Percentiles rank a stretch among this genome's conserved stretches.
Conservation (phyloP, 2,113 vertebrate genomes). For the Ictalurus furcatus region DNA sequence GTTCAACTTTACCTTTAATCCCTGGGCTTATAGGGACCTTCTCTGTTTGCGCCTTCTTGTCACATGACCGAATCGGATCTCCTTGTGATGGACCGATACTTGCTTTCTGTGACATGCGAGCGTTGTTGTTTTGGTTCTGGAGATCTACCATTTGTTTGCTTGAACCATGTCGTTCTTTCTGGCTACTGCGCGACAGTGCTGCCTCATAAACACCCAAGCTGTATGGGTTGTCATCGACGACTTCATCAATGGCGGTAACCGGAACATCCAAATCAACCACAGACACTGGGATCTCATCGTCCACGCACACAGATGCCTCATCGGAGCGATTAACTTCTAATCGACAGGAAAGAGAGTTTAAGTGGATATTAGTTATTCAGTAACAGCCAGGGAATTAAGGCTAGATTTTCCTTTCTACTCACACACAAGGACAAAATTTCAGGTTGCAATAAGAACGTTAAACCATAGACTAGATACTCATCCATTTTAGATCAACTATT, state of each 20-base stretch:
- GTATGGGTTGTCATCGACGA: slow-evolving; percentile 65
- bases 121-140: slow-evolving; percentile 80
- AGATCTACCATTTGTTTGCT: slow-evolving; percentile 41
- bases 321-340: slow-evolving; percentile 34
- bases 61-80: slow-evolving; percentile 20
- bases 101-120: slow-evolving; percentile 64
- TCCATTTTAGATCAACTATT: too few species aligned
- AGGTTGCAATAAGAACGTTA: background rate
- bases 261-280: slow-evolving; percentile 79
- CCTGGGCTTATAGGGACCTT: background rate
- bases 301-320: background rate
- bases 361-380: slow-evolving; percentile 18
- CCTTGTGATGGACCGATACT: slow-evolving; percentile 36
- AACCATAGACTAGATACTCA: background rate
- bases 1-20: slow-evolving; percentile 29
- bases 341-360: slow-evolving; percentile 7
- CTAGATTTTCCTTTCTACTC: background rate
- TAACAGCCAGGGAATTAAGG: background rate
- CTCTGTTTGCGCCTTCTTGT: slow-evolving; percentile 4
- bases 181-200: slow-evolving; percentile 32
- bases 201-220: slow-evolving; percentile 52
- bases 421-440: background rate
- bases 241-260: slow-evolving; percentile 89
- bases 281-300: slow-evolving; percentile 51
- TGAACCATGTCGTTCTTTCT: slow-evolving; percentile 46